Evolutionary conservation across 2,888 invertebrate genomes (phyloP).

Genomic region (Proisotoma minuta): DNA sequence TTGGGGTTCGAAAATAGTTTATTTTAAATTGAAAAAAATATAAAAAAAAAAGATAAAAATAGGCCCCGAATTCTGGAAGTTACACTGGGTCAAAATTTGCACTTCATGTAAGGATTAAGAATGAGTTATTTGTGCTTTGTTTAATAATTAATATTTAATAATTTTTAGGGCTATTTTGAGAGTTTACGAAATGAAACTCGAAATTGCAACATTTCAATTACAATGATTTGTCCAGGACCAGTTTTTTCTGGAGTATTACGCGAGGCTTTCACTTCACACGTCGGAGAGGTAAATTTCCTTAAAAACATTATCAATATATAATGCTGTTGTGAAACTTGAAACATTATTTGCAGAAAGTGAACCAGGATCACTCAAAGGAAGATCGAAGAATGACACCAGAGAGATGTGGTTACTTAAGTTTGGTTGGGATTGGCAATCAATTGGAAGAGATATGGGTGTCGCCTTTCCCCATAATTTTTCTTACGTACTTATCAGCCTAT

Average conservation of each 20-base stretch:
- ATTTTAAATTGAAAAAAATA: slow-evolving; percentile 44
- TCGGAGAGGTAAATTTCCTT: slow-evolving; percentile 59
- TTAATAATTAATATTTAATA: neutral
- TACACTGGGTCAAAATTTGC: slow-evolving; percentile 74
- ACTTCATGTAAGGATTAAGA: slow-evolving; percentile 59
- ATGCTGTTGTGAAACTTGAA: no score
- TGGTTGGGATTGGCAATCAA: slow-evolving; percentile 55
- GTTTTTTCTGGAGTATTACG: slow-evolving; percentile 65
- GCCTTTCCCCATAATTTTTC: slow-evolving; percentile 59
- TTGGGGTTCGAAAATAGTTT: slow-evolving; percentile 51
- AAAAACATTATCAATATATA: no score
- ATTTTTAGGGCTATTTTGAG: slow-evolving; percentile 66
- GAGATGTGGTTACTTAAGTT: slow-evolving; percentile 55
- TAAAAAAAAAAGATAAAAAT: neutral
- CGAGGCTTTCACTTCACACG: slow-evolving; percentile 63
- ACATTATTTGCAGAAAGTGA: slow-evolving; percentile 51
- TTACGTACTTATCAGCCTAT: slow-evolving; percentile 60
- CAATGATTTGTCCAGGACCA: slow-evolving; percentile 72
- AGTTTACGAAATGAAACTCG: slow-evolving; percentile 60
- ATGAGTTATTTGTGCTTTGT: neutral
- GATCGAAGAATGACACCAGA: slow-evolving; percentile 54
- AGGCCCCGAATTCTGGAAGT: slow-evolving; percentile 63
- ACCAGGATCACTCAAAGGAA: slow-evolving; percentile 47
- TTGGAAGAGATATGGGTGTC: slow-evolving; percentile 67
- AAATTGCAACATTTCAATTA: slow-evolving; percentile 60